Conservation (phyloP, 2,797 vertebrate species). For the Melanotaenia trifasciata region DNA sequence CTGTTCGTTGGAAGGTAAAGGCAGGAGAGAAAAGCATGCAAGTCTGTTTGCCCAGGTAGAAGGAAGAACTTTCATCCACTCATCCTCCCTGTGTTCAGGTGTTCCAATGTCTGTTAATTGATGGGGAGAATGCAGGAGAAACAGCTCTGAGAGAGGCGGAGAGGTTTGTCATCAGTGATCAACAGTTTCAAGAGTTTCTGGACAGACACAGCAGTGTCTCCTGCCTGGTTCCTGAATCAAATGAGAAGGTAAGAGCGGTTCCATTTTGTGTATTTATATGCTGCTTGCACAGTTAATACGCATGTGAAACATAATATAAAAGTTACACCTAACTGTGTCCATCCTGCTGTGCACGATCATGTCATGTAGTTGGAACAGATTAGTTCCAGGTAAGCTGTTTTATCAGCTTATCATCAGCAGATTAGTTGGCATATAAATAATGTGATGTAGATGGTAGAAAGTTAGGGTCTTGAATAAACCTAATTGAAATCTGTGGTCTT, state of each 20-base stretch:
- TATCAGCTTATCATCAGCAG: background rate
- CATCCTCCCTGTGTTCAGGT: slow-evolving; percentile 79
- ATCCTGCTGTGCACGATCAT: too few relatives aligned
- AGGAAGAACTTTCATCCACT: background rate
- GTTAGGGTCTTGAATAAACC: background rate
- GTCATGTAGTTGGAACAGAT: too few relatives aligned
- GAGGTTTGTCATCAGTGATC: slow-evolving; percentile 86
- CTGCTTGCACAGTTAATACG: too few relatives aligned
- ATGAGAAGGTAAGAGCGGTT: slow-evolving; percentile 87
- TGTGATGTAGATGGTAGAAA: background rate
- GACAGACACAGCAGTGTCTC: slow-evolving; percentile 84
- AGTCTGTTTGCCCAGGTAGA: background rate
- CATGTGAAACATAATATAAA: too few relatives aligned
- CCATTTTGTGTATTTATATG: too few relatives aligned
- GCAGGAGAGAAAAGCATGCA: rapidly evolving
- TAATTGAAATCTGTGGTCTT: slow-evolving; percentile 8
- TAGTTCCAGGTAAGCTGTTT: too few relatives aligned
- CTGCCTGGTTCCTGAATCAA: slow-evolving; percentile 93
- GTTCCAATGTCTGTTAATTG: slow-evolving; percentile 94
- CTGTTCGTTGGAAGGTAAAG: slow-evolving; percentile 94
- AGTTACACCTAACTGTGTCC: too few relatives aligned
- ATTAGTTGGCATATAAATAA: background rate
- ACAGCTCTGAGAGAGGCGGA: slow-evolving; percentile 89
- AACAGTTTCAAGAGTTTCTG: slow-evolving; percentile 89
- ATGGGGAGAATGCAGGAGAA: slow-evolving; percentile 92